These are phyloP conservation scores for Pterocles burchelli DNA, from an alignment of 2,113 vertebrate genomes.

Conservation along the genomic window DNA sequence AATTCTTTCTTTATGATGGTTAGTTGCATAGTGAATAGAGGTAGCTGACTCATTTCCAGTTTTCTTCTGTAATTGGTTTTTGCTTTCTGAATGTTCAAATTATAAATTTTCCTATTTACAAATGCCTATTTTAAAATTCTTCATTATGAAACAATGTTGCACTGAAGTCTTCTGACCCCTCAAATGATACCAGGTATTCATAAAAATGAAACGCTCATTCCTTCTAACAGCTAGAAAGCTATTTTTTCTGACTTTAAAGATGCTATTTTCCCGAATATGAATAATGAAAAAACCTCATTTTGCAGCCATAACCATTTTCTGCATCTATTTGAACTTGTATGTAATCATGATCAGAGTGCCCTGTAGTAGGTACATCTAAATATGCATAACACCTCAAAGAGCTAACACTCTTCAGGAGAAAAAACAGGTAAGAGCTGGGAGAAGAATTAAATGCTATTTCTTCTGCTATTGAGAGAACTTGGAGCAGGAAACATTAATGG, in stretches of 20 bases:
- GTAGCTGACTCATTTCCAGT: slow-evolving; percentile 6
- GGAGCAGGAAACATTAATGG: background rate
- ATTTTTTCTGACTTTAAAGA: background rate
- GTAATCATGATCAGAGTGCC: background rate
- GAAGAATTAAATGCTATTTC: background rate
- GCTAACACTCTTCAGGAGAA: background rate
- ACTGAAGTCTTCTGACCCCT: background rate
- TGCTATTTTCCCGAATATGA: background rate
- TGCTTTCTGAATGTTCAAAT: slow-evolving; percentile 1
- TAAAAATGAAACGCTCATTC: background rate
- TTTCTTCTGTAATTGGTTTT: background rate
- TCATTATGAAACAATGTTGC: background rate
- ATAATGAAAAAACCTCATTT: background rate
- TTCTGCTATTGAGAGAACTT: background rate
- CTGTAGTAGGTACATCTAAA: background rate
- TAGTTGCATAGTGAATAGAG: background rate
- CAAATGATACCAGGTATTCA: background rate
- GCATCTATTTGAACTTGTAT: background rate
- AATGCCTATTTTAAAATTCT: background rate
- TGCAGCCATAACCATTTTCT: background rate
- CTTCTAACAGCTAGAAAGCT: background rate
- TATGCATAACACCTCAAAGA: background rate
- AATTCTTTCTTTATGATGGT: slow-evolving; percentile 11
- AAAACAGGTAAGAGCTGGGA: background rate
- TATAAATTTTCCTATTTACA: background rate